These are phyloP conservation scores for Sus scrofa DNA, from an alignment of 2,113 vertebrate species.

Conservation along the genomic window DNA sequence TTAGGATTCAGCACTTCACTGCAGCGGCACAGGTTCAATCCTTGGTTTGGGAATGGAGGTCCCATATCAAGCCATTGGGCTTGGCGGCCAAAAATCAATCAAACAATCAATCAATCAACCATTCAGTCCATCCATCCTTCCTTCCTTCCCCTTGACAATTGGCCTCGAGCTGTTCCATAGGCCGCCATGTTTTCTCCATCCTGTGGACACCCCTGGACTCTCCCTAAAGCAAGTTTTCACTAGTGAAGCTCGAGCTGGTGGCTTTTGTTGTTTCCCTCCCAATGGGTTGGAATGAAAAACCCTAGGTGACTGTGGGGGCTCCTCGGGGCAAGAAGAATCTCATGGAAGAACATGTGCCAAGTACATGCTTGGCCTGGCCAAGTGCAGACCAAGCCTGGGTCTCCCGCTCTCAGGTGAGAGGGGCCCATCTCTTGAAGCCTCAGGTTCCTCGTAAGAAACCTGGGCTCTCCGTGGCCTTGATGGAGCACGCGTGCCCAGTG, in stretches of 20 bases:
- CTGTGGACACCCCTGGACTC: neutral
- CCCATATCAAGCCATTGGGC: too few relatives aligned
- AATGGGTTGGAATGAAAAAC: neutral
- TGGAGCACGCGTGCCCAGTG: fast-evolving
- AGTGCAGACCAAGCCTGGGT: fast-evolving
- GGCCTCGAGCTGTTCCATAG: fast-evolving
- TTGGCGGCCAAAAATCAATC: too few relatives aligned
- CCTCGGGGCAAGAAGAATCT: neutral
- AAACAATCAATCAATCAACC: too few relatives aligned
- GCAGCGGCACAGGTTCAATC: too few relatives aligned
- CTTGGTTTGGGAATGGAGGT: too few relatives aligned
- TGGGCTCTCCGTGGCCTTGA: neutral
- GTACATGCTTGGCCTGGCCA: too few relatives aligned
- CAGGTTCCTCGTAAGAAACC: neutral
- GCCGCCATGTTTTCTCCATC: fast-evolving
- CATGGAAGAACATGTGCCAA: neutral
- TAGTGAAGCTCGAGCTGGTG: neutral
- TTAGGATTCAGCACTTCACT: too few relatives aligned
- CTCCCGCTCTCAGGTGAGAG: neutral
- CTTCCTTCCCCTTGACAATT: neutral
- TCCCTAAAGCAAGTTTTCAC: neutral
- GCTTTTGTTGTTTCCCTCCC: neutral
- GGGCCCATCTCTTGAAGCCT: neutral
- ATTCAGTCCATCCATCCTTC: neutral
- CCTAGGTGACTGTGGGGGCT: fast-evolving